phyloP scores from a whole-genome alignment of 35 echinoderm and acorn worm genomes.

The Diadema setosum region DNA sequence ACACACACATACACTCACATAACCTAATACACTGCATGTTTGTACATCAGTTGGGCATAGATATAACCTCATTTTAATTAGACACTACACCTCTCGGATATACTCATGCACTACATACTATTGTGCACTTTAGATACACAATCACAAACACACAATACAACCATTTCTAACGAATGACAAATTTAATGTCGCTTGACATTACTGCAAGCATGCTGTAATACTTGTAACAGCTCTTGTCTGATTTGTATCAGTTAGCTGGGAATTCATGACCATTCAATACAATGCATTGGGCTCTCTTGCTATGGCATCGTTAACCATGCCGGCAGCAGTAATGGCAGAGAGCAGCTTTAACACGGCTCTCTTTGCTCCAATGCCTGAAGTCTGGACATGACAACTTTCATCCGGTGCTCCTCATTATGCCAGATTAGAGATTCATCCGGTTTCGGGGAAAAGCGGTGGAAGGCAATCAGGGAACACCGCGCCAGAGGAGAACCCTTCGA shows the following conservation, averaged over 20 bases:
- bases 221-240: neutral
- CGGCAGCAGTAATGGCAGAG: neutral
- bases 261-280: neutral
- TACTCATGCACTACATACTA: no score
- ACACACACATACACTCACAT: no score
- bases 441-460: neutral
- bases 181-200: neutral
- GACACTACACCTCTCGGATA: no score
- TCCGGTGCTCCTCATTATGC: conserved; percentile 8
- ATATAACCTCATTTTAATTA: no score
- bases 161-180: no score
- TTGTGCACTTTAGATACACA: no score
- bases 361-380: neutral
- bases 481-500: neutral
- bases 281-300: no score
- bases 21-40: no score
- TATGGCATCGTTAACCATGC: no score
- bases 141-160: no score
- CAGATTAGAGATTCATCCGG: conserved; percentile 1
- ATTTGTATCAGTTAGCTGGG: neutral
- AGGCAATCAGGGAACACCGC: neutral
- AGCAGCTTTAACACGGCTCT: neutral
- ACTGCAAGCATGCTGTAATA: neutral
- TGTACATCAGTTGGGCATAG: no score
- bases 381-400: conserved; percentile 9